These are phyloP conservation scores for Lamprologus speciosus DNA, from an alignment of 2,113 vertebrate genomes.

Conservation along the genomic window DNA sequence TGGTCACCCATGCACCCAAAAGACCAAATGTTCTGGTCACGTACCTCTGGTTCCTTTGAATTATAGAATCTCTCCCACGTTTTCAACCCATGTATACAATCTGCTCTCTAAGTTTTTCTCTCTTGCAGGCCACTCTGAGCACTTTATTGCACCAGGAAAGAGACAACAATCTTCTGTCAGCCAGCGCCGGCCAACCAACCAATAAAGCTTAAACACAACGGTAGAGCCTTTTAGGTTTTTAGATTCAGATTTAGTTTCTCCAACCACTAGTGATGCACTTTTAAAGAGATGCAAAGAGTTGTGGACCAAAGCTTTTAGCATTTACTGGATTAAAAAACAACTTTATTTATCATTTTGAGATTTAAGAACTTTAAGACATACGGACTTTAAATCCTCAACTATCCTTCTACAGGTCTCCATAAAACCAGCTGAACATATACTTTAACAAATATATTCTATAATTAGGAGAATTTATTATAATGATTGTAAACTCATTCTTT, in stretches of 20 bases:
- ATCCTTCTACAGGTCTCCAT: background rate
- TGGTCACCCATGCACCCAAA: background rate
- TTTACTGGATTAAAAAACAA: background rate
- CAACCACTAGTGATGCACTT: background rate
- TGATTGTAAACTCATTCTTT: background rate
- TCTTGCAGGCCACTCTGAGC: constrained; percentile 61
- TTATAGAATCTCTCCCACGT: background rate
- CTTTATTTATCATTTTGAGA: background rate
- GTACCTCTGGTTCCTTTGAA: background rate
- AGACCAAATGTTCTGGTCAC: background rate
- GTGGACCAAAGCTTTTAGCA: background rate
- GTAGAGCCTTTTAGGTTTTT: background rate
- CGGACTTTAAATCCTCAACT: background rate
- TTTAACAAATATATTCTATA: background rate
- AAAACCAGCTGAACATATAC: background rate
- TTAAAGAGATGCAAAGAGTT: constrained; percentile 9
- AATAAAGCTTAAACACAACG: background rate
- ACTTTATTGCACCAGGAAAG: constrained; percentile 65
- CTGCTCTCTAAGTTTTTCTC: background rate
- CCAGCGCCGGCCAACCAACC: constrained; percentile 9
- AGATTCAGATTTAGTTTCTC: background rate
- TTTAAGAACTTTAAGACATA: background rate
- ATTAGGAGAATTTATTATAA: background rate
- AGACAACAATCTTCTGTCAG: constrained; percentile 47
- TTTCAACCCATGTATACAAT: background rate